Evolutionary conservation across 2,888 invertebrate species (phyloP), one percentile per base, ranked within the genome.

Genomic region (Spialia ferax): DNA sequence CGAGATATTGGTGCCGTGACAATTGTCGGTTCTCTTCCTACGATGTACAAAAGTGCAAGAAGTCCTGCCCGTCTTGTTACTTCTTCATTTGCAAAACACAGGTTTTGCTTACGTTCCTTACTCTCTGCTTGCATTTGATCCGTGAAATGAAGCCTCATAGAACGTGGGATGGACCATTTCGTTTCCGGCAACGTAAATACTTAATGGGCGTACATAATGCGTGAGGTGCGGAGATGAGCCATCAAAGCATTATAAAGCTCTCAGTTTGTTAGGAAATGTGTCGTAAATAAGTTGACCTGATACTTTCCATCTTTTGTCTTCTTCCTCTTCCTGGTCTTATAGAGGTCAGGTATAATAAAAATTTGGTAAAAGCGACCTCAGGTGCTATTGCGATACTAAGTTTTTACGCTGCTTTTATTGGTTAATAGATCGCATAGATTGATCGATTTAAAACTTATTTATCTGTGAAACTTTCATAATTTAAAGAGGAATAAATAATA

Each of bases 191-290:
- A 42, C 42, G 48, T 48, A 48, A 48, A 48, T 48, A 48, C 11
- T 48, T 48, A 48, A 48, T 20, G 20, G 48, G 48, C 48, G 48
- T 48, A 11, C 20, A 48, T 48, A 48, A 48, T 48, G 48, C 20
- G 18, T 11, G 48, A 20, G 20, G 48, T 48, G 48, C 45, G 45
- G 45, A 48, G 45, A 48, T 48, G 45, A 20, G 45, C 20, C 10
- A 20, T 48, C 20, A 20, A 48, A 48, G 45, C 45, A 20, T 48
- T 48, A 48, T 20, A 6, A 48, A 48, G 45, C 45, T 20, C 45
- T 18, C n/a, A 18, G 15, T 48, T 48, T 48, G 45, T 48, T 48
- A 20, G 45, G 20, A 48, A 48, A 48, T 48, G 18, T 48, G 20
- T 48, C 45, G 20, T 48, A 48, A 48, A 48, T 48, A 48, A 48